Conservation (phyloP, 2,797 vertebrate genomes). For the Trichosurus vulpecula region DNA sequence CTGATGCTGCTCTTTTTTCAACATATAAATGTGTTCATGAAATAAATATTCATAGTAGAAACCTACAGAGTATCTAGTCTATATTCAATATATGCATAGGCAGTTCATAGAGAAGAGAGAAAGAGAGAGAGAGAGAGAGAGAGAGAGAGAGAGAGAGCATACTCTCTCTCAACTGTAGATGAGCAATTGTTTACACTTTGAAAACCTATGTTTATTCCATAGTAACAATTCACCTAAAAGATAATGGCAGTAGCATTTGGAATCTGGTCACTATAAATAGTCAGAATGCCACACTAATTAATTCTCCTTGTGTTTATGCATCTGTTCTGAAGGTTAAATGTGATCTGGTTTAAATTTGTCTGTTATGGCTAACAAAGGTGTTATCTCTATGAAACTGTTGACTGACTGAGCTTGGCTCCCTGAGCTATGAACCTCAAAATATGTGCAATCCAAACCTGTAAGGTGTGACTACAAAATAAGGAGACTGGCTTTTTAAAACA, state of each 20-base stretch:
- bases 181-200: slow-evolving; percentile 37
- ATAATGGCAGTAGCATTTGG: slow-evolving; percentile 15
- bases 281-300: not conserved
- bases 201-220: slow-evolving; percentile 37
- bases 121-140: not conserved
- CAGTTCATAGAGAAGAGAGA: not conserved
- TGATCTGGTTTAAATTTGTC: slow-evolving; percentile 26
- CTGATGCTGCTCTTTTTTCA: not conserved
- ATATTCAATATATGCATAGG: not conserved
- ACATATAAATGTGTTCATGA: not conserved
- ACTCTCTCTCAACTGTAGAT: slow-evolving; percentile 1
- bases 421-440: slow-evolving; percentile 33
- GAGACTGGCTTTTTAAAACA: not conserved
- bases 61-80: not conserved
- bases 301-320: slow-evolving; percentile 20
- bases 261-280: slow-evolving; percentile 33
- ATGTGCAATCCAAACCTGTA: slow-evolving; percentile 12
- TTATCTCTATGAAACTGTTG: slow-evolving; percentile 21
- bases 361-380: not conserved
- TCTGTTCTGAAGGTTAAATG: slow-evolving; percentile 30
- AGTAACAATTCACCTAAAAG: slow-evolving; percentile 40
- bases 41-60: not conserved
- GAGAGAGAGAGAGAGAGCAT: not conserved
- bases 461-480: not conserved
- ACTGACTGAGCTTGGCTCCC: slow-evolving; percentile 18